Conservation (phyloP, 1,140 invertebrate genomes). For the Cylas formicarius region DNA sequence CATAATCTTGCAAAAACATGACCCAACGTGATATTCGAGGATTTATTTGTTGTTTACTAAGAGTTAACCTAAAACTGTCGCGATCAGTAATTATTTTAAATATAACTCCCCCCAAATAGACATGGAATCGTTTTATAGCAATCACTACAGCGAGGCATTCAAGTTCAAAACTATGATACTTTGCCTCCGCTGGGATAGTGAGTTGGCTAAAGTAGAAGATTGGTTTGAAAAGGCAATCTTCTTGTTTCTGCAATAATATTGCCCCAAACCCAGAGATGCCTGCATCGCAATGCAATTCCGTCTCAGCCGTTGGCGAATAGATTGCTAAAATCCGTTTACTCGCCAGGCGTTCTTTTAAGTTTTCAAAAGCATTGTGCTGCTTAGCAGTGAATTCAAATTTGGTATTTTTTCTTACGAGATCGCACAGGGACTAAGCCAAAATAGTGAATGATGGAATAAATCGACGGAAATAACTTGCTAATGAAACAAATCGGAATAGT, state of each 20-base stretch:
- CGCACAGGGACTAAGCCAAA: constrained; percentile 19
- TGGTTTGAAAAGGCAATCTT: constrained; percentile 9
- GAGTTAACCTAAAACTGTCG: constrained; percentile 3
- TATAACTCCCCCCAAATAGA: constrained; percentile 6
- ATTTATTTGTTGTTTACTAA: constrained; percentile 3
- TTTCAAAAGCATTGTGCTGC: constrained; percentile 3
- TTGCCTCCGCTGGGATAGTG: constrained; percentile 4
- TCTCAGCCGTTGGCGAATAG: constrained; percentile 15
- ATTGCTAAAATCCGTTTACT: constrained; percentile 10
- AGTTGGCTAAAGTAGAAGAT: constrained; percentile 12
- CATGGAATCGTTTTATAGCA: constrained; percentile 1
- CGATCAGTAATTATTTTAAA: constrained; percentile 10
- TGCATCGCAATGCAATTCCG: constrained; percentile 17
- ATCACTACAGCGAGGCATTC: constrained; percentile 3
- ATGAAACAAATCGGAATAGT: constrained; percentile 16
- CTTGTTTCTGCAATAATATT: constrained; percentile 17
- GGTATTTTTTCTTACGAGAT: constrained; percentile 18
- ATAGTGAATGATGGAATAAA: constrained; percentile 22
- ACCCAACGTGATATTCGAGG: constrained; percentile 4
- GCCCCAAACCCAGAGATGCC: constrained; percentile 9
- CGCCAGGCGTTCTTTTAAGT: constrained; percentile 8
- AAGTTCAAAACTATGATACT: constrained; percentile 5
- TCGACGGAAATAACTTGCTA: constrained; percentile 24
- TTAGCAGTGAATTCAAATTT: constrained; percentile 7
- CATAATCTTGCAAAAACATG: constrained; percentile 4